phyloP scores from a whole-genome alignment of 1,140 invertebrate genomes.

The Asobara japonica region DNA sequence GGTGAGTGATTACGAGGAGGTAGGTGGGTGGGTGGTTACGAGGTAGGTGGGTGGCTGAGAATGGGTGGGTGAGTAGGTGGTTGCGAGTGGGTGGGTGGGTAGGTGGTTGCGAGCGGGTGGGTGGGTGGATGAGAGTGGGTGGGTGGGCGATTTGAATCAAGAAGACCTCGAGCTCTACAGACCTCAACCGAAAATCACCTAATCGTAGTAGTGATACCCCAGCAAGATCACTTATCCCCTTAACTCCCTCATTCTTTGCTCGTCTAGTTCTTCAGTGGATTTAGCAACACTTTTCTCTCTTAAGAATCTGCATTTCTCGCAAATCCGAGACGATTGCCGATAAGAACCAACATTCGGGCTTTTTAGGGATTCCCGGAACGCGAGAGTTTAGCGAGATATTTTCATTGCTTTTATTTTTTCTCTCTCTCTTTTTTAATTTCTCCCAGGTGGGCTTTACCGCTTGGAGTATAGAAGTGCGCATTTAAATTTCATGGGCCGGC shows the following conservation, averaged over 20 bases:
- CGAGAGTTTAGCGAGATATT: not conserved
- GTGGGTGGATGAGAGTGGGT: too few relatives aligned
- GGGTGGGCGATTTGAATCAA: too few relatives aligned
- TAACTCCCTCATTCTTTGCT: not conserved
- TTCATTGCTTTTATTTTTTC: too few relatives aligned
- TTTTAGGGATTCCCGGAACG: not conserved
- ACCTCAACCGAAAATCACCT: not conserved
- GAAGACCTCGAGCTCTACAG: too few relatives aligned
- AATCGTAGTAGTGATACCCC: conserved; percentile 2
- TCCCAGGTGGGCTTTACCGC: not conserved
- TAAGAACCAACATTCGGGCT: not conserved
- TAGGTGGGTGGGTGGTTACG: too few relatives aligned
- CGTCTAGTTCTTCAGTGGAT: not conserved
- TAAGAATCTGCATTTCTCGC: conserved; percentile 1
- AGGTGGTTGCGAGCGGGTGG: too few relatives aligned
- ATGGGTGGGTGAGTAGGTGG: too few relatives aligned
- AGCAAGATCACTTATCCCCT: conserved; percentile 17
- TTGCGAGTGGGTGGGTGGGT: too few relatives aligned
- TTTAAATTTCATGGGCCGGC: conserved; percentile 17
- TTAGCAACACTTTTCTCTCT: not conserved
- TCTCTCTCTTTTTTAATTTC: conserved; percentile 11
- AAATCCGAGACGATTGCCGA: not conserved
- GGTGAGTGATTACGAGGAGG: too few relatives aligned
- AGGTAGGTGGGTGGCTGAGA: too few relatives aligned
- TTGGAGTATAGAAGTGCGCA: not conserved